Evolutionary conservation across 2,113 vertebrate species (phyloP).

Genomic region (Synchiropus splendidus): DNA sequence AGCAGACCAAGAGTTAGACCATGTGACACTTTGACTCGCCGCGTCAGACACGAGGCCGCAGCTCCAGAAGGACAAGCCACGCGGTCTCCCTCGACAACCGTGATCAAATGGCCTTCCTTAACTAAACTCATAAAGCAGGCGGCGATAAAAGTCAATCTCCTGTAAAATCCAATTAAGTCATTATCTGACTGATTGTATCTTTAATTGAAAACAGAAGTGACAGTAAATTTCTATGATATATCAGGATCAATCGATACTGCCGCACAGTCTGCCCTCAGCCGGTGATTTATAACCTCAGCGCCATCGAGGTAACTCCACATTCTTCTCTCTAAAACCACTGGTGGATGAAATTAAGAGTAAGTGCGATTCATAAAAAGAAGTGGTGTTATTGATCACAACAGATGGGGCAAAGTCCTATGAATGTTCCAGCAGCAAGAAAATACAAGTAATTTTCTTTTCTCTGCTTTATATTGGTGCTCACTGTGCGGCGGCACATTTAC

Average conservation of each 20-base stretch:
- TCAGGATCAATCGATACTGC: conserved; percentile 99
- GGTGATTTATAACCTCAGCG: conserved; percentile 99
- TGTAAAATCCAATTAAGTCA: conserved; percentile 99
- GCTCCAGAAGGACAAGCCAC: conserved; percentile 73
- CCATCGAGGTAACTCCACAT: conserved; percentile 99
- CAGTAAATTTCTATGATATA: conserved; percentile 99
- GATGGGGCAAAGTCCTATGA: conserved; percentile 96
- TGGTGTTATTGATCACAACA: conserved; percentile 99
- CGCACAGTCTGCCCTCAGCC: conserved; percentile 84
- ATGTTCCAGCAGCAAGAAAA: conserved; percentile 96
- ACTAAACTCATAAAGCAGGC: conserved; percentile 99
- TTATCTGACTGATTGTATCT: conserved; percentile 99
- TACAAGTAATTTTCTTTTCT: conserved; percentile 93
- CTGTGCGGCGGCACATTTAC: conserved; percentile 77
- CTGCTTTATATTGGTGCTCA: conserved; percentile 81
- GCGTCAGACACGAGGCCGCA: conserved; percentile 33
- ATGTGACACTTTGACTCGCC: too few relatives aligned
- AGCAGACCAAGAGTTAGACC: too few relatives aligned
- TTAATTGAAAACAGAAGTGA: conserved; percentile 99
- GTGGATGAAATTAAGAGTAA: conserved; percentile 99
- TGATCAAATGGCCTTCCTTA: conserved; percentile 99
- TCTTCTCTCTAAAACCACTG: conserved; percentile 99
- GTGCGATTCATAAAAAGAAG: conserved; percentile 97
- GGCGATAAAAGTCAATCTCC: conserved; percentile 99
- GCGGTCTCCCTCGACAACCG: conserved; percentile 77